phyloP scores from a whole-genome alignment of 1,140 invertebrate genomes.

The Cydia strobilella region DNA sequence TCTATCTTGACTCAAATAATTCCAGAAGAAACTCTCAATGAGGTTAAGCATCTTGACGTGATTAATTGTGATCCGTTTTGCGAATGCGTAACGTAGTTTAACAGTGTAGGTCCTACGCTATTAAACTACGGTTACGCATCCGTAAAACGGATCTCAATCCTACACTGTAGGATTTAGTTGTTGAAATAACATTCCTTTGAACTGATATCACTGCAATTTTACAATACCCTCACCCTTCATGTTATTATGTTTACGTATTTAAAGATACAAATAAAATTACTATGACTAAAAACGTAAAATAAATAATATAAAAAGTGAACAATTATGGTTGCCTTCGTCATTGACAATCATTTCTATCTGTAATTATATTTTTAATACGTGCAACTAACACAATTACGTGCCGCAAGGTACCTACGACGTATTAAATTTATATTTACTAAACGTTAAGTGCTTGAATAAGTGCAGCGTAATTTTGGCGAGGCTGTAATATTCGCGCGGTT shows the following conservation, averaged over 20 bases:
- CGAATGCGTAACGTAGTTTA: slow-evolving; percentile 50
- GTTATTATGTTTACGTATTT: not conserved
- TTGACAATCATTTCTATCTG: not conserved
- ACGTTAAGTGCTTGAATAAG: slow-evolving; percentile 2
- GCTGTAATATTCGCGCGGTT: slow-evolving; percentile 9
- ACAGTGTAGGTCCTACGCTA: too few relatives aligned
- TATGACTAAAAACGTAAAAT: too few relatives aligned
- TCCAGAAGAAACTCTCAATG: slow-evolving; percentile 62
- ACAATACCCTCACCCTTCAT: not conserved
- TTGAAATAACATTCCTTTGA: slow-evolving; percentile 54
- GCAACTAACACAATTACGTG: not conserved
- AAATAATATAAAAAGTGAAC: too few relatives aligned
- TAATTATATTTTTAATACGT: not conserved
- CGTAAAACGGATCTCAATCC: too few relatives aligned
- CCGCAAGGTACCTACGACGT: not conserved
- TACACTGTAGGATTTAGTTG: slow-evolving; percentile 59
- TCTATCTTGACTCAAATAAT: slow-evolving; percentile 67
- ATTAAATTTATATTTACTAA: not conserved
- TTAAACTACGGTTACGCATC: too few relatives aligned
- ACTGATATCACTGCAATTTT: slow-evolving; percentile 37
- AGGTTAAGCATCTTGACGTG: slow-evolving; percentile 71
- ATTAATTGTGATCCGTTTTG: slow-evolving; percentile 65
- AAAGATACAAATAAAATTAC: not conserved
- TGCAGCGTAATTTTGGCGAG: not conserved
- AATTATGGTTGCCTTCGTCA: too few relatives aligned